Evolutionary conservation across 1,140 invertebrate species (phyloP), one percentile per base, ranked within the genome.

Genomic region (Grapholita molesta): DNA sequence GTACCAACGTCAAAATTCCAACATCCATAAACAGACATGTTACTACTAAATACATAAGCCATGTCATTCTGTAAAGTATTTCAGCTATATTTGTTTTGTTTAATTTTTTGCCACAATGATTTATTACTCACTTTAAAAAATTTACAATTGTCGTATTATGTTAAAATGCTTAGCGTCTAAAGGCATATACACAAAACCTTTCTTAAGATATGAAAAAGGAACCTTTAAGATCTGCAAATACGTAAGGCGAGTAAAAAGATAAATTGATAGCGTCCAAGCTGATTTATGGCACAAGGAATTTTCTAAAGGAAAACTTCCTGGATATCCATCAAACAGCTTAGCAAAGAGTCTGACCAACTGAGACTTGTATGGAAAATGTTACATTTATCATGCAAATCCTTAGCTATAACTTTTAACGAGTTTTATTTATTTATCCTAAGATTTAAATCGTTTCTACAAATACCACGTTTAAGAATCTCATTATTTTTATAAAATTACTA

Each of bases 281-380:
- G 85, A 86, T 88, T 86, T 85, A 88, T 88, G 70, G 77, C 75
- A 61, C 55, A 66, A 72, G 38, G 68, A 75, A 77, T 69, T 77
- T 79, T 69, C 68, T 70, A 69, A 80, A 76, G 74, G 79, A 78
- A 80, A 73, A 73, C 64, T 71, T 64, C 42, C 42, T 30, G 66
- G 42, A 67, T 77, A 80, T 84, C 73, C 71, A 85, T 85, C 80
- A 82, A 57, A 66, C 72, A 79, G 70, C 69, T 79, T 79, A 61
- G 55, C 25, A 28, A 61, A 61, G 55, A 61, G 30, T 61, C 55
- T 61, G 55, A 61, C 55, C 55, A 61, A 61, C 55, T 61, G 55
- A 11, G 55, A 28, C 24, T 61, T 61, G 23, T 28, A 61, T 15
- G 55, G 25, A 61, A 28, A 57, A 61, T 61, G 12, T 15, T 30